These are phyloP conservation scores for Erynnis tages DNA, from an alignment of 2,888 invertebrate genomes.

Conservation along the genomic window DNA sequence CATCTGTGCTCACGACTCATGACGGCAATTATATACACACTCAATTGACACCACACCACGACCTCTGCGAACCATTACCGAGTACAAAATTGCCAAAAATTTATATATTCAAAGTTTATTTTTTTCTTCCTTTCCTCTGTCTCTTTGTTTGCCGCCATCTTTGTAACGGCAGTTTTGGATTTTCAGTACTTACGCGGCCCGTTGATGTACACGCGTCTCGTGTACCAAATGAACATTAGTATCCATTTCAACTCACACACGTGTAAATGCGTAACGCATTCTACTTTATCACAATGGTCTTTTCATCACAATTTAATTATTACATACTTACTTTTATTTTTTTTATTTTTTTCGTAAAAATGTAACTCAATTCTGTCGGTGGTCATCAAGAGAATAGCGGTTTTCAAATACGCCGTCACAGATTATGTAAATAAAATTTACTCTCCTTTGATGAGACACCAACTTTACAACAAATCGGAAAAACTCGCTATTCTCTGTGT, in stretches of 20 bases:
- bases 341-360: slow-evolving; percentile 6
- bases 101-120: slow-evolving; percentile 47
- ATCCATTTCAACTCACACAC: neutral
- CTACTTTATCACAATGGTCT: slow-evolving; percentile 25
- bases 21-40: slow-evolving; percentile 4
- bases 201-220: neutral
- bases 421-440: slow-evolving; percentile 2
- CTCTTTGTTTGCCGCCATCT: slow-evolving; percentile 7
- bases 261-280: too few relatives aligned
- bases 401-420: slow-evolving; percentile 1
- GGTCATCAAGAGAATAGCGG: neutral
- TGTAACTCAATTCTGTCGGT: slow-evolving; percentile 10
- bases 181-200: neutral
- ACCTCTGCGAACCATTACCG: slow-evolving; percentile 58
- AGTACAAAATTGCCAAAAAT: slow-evolving; percentile 81
- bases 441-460: slow-evolving; percentile 6
- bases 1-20: too few relatives aligned
- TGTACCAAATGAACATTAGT: neutral
- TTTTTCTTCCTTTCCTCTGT: slow-evolving; percentile 38
- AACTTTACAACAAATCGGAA: too few relatives aligned
- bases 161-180: slow-evolving; percentile 4
- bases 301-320: slow-evolving; percentile 22
- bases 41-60: slow-evolving; percentile 31
- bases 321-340: slow-evolving; percentile 11
- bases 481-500: neutral